Conservation (phyloP, 1,140 invertebrate species). For the Thereuonema tuberculata region DNA sequence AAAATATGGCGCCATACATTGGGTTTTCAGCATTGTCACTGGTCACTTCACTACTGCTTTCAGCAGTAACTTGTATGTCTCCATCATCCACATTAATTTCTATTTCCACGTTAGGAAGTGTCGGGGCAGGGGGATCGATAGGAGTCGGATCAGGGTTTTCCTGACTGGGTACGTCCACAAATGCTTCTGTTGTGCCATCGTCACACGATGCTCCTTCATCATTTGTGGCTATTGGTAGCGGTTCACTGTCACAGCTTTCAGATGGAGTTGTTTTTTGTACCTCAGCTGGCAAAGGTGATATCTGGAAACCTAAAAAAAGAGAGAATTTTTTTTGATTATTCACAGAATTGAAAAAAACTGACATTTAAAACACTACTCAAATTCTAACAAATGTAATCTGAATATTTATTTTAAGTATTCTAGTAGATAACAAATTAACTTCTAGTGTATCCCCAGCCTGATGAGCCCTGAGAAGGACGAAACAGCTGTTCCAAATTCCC, state of each 20-base stretch:
- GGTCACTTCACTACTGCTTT: neutral
- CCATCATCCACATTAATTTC: neutral
- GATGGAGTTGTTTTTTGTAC: neutral
- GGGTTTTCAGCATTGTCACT: neutral
- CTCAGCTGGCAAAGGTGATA: neutral
- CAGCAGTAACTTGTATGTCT: neutral
- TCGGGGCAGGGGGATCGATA: neutral
- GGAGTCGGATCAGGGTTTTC: neutral
- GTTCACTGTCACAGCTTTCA: no score
- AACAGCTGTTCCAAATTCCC: no score
- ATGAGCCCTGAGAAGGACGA: no score
- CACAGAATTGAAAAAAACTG: no score
- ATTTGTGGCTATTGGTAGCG: neutral
- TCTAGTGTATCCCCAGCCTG: no score
- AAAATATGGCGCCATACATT: neutral
- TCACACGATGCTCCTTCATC: neutral
- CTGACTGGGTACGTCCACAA: neutral
- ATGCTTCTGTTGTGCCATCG: neutral
- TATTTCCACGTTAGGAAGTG: neutral
- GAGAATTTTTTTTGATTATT: no score
- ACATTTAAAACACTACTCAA: no score
- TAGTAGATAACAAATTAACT: no score
- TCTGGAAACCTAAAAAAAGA: neutral
- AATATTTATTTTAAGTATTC: no score
- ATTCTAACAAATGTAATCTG: no score